Conservation (phyloP, 2,888 invertebrate genomes). For the Phortica okadai region DNA sequence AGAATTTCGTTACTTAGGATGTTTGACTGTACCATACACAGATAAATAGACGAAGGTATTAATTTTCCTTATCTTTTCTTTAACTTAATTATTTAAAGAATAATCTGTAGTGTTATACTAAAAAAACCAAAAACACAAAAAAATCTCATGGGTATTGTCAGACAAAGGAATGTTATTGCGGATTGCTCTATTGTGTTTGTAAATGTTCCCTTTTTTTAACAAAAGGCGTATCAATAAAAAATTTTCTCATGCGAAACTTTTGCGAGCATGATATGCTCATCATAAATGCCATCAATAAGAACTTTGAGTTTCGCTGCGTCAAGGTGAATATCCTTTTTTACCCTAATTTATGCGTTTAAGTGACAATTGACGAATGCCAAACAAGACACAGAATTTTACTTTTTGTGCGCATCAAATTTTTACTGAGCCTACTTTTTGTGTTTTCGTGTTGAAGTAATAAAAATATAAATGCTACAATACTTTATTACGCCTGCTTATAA, state of each 20-base stretch:
- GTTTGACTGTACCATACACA: background rate
- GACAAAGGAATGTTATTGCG: conserved; percentile 14
- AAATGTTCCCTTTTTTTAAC: conserved; percentile 7
- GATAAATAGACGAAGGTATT: conserved; percentile 8
- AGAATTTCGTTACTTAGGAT: background rate
- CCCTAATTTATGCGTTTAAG: conserved; percentile 69
- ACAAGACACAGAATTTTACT: background rate
- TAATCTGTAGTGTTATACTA: background rate
- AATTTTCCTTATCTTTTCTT: too few relatives aligned
- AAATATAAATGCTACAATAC: conserved; percentile 69
- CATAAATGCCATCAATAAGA: conserved; percentile 17
- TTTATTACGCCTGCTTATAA: conserved; percentile 65
- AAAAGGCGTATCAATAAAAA: conserved; percentile 58
- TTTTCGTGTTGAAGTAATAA: conserved; percentile 57
- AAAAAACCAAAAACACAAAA: background rate
- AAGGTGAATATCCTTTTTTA: conserved; percentile 55
- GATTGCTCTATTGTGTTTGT: background rate
- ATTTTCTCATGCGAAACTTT: conserved; percentile 57
- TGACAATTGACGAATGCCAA: conserved; percentile 69
- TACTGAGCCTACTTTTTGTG: conserved; percentile 34
- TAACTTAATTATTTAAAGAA: too few relatives aligned
- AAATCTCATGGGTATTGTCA: conserved; percentile 24
- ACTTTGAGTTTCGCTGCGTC: conserved; percentile 13
- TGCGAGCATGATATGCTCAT: conserved; percentile 1
- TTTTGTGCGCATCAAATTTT: conserved; percentile 4